Conservation (phyloP, 2,888 invertebrate genomes). For the Embidobia sp. region DNA sequence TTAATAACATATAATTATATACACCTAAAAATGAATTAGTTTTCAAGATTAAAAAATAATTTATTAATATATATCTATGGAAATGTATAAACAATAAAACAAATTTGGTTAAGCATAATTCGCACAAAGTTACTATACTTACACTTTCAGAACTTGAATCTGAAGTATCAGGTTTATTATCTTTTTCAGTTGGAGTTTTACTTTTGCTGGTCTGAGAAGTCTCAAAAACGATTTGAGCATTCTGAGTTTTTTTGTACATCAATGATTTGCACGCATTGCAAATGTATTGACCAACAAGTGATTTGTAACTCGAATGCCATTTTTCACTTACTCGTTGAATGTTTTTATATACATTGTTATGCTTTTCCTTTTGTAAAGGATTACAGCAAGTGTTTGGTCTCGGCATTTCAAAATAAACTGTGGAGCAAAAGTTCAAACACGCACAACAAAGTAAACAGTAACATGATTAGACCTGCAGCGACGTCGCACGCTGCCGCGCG, state of each 20-base stretch:
- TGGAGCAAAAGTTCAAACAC: no score
- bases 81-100: no score
- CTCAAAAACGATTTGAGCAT: neutral
- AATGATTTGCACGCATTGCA: slow-evolving; percentile 22
- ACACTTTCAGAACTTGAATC: no score
- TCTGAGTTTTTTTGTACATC: slow-evolving; percentile 5
- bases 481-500: neutral
- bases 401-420: slow-evolving; percentile 9
- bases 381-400: slow-evolving; percentile 8
- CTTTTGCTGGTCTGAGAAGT: neutral
- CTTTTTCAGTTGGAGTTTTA: neutral
- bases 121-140: no score
- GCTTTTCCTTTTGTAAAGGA: slow-evolving; percentile 6
- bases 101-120: no score
- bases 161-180: neutral
- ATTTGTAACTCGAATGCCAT: neutral
- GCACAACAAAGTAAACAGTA: neutral
- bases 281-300: slow-evolving; percentile 15
- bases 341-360: slow-evolving; percentile 6
- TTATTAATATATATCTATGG: no score
- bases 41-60: no score
- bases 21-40: no score
- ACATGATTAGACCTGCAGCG: neutral
- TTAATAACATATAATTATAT: no score
- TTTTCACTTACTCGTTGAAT: slow-evolving; percentile 7